phyloP scores from a whole-genome alignment of 2,113 vertebrate genomes.

The Chionomys nivalis region DNA sequence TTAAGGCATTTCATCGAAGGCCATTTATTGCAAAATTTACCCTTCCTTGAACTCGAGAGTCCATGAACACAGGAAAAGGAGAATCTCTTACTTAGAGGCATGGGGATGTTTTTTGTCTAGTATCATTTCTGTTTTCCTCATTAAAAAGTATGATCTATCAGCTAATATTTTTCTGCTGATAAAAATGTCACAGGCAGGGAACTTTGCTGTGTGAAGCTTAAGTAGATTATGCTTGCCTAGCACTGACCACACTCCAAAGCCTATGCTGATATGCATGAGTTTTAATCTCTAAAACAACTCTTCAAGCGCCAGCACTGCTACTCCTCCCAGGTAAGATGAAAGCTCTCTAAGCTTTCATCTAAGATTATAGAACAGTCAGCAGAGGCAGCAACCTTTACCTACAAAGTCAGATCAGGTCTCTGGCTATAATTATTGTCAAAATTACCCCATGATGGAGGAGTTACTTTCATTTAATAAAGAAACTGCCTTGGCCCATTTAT shows the following conservation, averaged over 20 bases:
- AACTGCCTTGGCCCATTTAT: too few species aligned
- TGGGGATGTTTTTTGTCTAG: background rate
- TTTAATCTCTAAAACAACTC: background rate
- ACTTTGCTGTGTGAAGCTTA: background rate
- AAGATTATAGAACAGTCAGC: background rate
- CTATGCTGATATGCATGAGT: rapidly evolving
- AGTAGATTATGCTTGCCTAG: background rate
- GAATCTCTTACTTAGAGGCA: background rate
- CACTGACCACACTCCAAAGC: background rate
- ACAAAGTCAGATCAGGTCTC: background rate
- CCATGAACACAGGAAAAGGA: background rate
- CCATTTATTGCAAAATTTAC: background rate
- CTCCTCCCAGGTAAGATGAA: background rate
- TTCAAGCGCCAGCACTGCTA: background rate
- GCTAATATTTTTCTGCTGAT: background rate
- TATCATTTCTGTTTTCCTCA: background rate
- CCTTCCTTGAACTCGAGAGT: background rate
- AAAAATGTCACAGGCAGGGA: background rate
- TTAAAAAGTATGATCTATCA: background rate
- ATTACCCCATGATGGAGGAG: too few species aligned
- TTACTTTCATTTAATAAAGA: too few species aligned
- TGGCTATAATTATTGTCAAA: background rate
- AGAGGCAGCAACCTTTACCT: background rate
- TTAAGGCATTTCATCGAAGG: background rate
- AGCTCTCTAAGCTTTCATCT: background rate